Evolutionary conservation across 2,113 vertebrate species (phyloP), one percentile per base, ranked within the genome.

Genomic region (Tetraodon nigroviridis): DNA sequence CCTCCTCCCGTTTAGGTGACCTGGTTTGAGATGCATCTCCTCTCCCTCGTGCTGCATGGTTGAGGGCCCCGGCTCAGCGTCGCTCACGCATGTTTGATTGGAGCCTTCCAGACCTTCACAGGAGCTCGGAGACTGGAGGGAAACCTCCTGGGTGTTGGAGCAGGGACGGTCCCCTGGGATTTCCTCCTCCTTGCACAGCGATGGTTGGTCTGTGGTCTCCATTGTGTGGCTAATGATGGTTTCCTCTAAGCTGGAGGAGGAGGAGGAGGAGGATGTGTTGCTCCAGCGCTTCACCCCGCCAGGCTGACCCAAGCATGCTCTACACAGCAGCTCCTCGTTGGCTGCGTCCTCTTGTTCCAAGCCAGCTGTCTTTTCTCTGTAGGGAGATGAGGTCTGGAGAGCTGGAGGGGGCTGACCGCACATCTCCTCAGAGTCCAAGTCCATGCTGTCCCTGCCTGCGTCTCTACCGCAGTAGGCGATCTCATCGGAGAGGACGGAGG

Each of bases 351-450:
- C 69, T 21, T 79, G 64, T 45, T 61, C 54, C 24, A 49, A 12
- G 8, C 55, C 55, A 19, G 40, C 53, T 5, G 64, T 79, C 58
- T 86, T 89, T 74, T 91, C 90, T 86, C 92, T 95, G 77, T 98
- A 98, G 0, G 96, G 95, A 44, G 95, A 98, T 47, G 96, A 99
- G 3, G 96, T 98, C 81, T 99, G 96, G 61, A 98, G 56, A 10
- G 94, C 96, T 0, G 93, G 91, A 51, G 87, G 82, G 22, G 69
- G 45, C 48, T 86, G 84, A 51, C 74, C 79, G 58, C 85, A 84
- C 29, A 64, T 75, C 19, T 86, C 81, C 29, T 86, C 81, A 1
- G 27, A 69, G 52, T 78, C 80, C 20, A 58, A 69, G 16, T 86
- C 71, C 50, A 64, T 57, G 59, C 67, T 79, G 4, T 69, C 64